Conservation (phyloP, 2,888 invertebrate genomes). For the Drosophila incognita region DNA sequence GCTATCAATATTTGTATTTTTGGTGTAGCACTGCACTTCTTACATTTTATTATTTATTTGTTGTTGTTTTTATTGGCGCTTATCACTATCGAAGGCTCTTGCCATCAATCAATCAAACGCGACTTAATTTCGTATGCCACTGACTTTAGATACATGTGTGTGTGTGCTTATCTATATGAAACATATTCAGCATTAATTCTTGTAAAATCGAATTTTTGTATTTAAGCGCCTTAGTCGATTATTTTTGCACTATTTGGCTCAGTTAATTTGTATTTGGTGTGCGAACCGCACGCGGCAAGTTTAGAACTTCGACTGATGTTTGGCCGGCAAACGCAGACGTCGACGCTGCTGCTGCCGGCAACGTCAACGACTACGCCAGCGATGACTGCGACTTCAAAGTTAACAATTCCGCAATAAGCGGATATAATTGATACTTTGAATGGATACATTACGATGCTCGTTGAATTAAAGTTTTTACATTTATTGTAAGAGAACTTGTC, state of each 20-base stretch:
- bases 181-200: slow-evolving; percentile 15
- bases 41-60: slow-evolving; percentile 53
- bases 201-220: slow-evolving; percentile 21
- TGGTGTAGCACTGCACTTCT: slow-evolving; percentile 55
- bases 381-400: slow-evolving; percentile 5
- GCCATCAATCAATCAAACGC: slow-evolving; percentile 70
- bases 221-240: slow-evolving; percentile 10
- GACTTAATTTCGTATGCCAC: slow-evolving; percentile 52
- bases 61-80: slow-evolving; percentile 14
- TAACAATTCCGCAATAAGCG: too few relatives aligned
- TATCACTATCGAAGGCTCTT: slow-evolving; percentile 51
- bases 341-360: slow-evolving; percentile 6
- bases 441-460: not conserved
- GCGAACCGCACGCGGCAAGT: slow-evolving; percentile 70
- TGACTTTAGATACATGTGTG: slow-evolving; percentile 26
- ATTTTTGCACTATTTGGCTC: slow-evolving; percentile 24
- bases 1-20: slow-evolving; percentile 9
- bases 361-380: slow-evolving; percentile 1
- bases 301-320: slow-evolving; percentile 71
- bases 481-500: not conserved
- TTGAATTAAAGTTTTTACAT: not conserved
- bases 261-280: not conserved
- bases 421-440: not conserved
- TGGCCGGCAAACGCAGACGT: slow-evolving; percentile 1
- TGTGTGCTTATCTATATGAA: slow-evolving; percentile 9